Evolutionary conservation across 2,113 vertebrate species (phyloP).

Genomic region (Macrotus californicus): DNA sequence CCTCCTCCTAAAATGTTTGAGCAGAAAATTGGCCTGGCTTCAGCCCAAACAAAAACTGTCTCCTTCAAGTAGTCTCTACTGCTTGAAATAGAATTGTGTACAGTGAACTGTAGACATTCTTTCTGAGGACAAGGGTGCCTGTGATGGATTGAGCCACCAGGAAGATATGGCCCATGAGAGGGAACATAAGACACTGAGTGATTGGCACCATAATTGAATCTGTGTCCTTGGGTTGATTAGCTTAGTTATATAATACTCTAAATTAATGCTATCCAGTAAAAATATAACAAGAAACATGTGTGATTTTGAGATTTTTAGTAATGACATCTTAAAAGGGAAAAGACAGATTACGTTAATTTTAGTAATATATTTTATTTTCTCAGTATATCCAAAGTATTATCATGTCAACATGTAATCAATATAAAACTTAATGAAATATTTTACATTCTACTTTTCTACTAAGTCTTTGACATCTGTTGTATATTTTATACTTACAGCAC

Average conservation of each 20-base stretch:
- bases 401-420: neutral
- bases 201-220: neutral
- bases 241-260: neutral
- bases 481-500: neutral
- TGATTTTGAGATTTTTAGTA: neutral
- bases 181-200: neutral
- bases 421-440: neutral
- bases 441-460: neutral
- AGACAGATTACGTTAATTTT: neutral
- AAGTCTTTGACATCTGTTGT: neutral
- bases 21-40: neutral
- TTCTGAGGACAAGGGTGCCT: neutral
- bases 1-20: neutral
- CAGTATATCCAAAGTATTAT: neutral
- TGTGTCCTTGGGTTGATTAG: neutral
- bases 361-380: neutral
- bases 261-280: neutral
- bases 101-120: neutral
- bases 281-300: neutral
- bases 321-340: neutral
- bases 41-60: neutral
- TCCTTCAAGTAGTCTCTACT: neutral
- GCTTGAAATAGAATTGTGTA: too few species aligned
- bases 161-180: neutral
- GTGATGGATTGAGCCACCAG: neutral